Evolutionary conservation across 2,113 vertebrate species (phyloP).

Genomic region (Psophia crepitans): DNA sequence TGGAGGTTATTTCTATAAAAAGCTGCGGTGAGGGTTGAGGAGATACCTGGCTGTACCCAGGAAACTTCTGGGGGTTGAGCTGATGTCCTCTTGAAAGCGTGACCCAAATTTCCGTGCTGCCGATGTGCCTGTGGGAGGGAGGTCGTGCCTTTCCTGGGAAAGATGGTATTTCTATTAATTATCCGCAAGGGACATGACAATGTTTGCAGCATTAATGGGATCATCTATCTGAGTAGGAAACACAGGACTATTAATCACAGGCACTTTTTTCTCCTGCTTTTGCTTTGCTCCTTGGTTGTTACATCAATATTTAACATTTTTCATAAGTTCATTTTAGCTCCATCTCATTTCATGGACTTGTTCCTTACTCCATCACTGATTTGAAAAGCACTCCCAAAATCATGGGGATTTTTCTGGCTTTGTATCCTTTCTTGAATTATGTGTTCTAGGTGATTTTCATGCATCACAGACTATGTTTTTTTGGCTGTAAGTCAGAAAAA

Average conservation of each 20-base stretch:
- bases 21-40: neutral
- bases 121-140: neutral
- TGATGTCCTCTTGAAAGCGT: neutral
- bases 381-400: constrained; percentile 1
- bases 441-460: neutral
- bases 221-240: neutral
- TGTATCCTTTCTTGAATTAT: neutral
- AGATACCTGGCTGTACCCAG: neutral
- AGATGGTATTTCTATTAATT: neutral
- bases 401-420: neutral
- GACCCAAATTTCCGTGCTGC: neutral
- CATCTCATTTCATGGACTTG: neutral
- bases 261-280: neutral
- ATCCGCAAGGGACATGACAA: fast-evolving
- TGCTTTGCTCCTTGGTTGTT: neutral
- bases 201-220: neutral
- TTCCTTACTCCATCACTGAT: neutral
- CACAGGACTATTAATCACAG: neutral
- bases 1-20: neutral
- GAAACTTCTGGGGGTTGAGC: neutral
- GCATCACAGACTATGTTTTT: neutral
- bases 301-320: neutral
- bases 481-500: neutral
- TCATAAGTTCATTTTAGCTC: neutral
- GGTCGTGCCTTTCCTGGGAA: neutral